A percentile compares a stretch with the other conserved stretches of the same genome.
These are phyloP conservation scores for Chanos chanos DNA, from an alignment of 2,797 vertebrate genomes.

Conservation along the genomic window DNA sequence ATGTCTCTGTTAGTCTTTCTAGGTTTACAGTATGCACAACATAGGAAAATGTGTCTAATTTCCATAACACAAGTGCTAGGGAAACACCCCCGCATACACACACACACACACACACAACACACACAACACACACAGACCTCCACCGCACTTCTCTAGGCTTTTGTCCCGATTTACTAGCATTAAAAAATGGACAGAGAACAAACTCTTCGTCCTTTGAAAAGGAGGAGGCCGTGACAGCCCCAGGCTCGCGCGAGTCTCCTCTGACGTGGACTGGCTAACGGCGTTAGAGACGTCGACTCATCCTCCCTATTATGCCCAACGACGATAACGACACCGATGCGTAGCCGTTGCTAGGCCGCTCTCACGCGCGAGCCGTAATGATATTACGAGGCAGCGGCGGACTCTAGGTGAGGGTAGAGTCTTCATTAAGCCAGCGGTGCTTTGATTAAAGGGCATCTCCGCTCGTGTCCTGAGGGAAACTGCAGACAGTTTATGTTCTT, in stretches of 20 bases:
- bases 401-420: constrained; percentile 33
- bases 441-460: constrained; percentile 11
- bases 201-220: not conserved
- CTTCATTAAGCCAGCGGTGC: constrained; percentile 11
- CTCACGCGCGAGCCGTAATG: constrained; percentile 1
- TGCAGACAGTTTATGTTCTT: not conserved
- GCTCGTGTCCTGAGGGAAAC: not conserved
- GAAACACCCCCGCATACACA: no score
- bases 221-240: not conserved
- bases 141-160: no score
- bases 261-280: no score
- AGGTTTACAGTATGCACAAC: no score
- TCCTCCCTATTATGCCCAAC: constrained; percentile 48
- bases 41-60: no score
- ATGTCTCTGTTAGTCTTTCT: no score
- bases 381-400: constrained; percentile 37
- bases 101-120: no score
- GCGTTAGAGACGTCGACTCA: constrained; percentile 5
- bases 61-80: no score
- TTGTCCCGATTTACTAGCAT: no score
- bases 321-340: constrained; percentile 42
- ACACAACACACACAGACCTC: no score
- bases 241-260: not conserved
- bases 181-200: no score
- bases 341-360: constrained; percentile 16